phyloP scores from a whole-genome alignment of 2,113 vertebrate genomes.

The Pluvianellus socialis region DNA sequence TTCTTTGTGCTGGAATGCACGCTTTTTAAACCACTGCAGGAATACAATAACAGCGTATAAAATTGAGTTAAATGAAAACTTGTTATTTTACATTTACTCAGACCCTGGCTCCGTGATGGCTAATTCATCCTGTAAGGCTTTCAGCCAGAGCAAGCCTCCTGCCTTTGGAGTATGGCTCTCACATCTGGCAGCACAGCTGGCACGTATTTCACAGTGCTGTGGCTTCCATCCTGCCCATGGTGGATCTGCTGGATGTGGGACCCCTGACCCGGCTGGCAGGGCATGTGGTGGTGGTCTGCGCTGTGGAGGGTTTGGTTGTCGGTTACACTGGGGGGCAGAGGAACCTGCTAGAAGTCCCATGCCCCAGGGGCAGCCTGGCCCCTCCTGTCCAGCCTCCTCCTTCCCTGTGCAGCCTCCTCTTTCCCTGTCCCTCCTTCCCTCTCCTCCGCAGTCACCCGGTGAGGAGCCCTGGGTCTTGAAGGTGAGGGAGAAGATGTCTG shows the following conservation, averaged over 20 bases:
- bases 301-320: neutral
- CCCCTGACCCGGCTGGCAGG: neutral
- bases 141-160: neutral
- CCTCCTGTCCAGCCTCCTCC: neutral
- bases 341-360: neutral
- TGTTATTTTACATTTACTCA: neutral
- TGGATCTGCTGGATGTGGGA: neutral
- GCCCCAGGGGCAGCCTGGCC: neutral
- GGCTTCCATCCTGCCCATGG: neutral
- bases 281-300: accelerated
- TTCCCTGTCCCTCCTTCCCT: neutral
- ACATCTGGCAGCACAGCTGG: neutral
- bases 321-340: neutral
- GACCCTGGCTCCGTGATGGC: neutral
- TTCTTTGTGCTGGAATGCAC: neutral
- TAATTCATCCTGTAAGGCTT: neutral
- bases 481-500: neutral
- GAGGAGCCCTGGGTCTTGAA: neutral
- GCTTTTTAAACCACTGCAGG: neutral
- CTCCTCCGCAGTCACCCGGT: neutral
- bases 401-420: neutral
- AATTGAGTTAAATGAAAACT: neutral
- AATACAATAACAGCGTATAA: neutral
- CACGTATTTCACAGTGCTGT: neutral
- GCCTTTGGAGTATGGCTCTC: neutral